Base-by-base conservation (phyloP, 2,113 vertebrate species). In the Eubucco bourcierii region DNA sequence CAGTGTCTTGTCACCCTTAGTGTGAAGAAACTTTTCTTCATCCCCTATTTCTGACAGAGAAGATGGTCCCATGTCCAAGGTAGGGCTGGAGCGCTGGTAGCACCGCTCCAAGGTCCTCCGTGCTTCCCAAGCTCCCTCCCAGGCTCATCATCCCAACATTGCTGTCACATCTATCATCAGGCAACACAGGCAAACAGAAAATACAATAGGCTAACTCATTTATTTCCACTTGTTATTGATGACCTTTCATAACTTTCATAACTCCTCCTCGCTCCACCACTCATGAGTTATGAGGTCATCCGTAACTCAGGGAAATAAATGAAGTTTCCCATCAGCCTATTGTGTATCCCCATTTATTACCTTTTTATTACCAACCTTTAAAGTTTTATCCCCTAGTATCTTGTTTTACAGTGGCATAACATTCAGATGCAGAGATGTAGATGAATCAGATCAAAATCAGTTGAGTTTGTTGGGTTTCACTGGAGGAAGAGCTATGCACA, bases 311-410 rank as follows among this genome's bases (percentile, higher is more conserved):
- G 80, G 87, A 97, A 95, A 94, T 90, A 94, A 94, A 94, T 74
- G 80, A 94, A 94, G 90, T 68, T 67, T 88, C 87, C 58, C 91
- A 90, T 91, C 88, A 88, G 70, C 87, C 94, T 90, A 94, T 91
- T 94, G 87, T 97, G 82, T 93, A 94, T 86, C n/a, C 66, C 68
- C 74, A 91, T 91, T 93, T 97, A 96, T 88, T 88, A 93, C 87
- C 70, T 88, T 93, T 95, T 96, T 95, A 96, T 78, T 74, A 90
- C 87, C 93, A 94, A 79, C 94, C 93, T 91, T 95, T 95, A 91
- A 88, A 90, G 37, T 93, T 97, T 96, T 94, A 96, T 94, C 60
- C 77, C 63, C 90, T 50, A 47, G 73, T 76, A 95, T 83, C 80
- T 92, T 90, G 72, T 77, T 95, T 95, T 88, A 91, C 82, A 68